A percentile compares a stretch with the other conserved stretches of the same genome.
These are phyloP conservation scores for Pentalonia nigronervosa DNA, from an alignment of 1,140 invertebrate species.

Conservation along the genomic window DNA sequence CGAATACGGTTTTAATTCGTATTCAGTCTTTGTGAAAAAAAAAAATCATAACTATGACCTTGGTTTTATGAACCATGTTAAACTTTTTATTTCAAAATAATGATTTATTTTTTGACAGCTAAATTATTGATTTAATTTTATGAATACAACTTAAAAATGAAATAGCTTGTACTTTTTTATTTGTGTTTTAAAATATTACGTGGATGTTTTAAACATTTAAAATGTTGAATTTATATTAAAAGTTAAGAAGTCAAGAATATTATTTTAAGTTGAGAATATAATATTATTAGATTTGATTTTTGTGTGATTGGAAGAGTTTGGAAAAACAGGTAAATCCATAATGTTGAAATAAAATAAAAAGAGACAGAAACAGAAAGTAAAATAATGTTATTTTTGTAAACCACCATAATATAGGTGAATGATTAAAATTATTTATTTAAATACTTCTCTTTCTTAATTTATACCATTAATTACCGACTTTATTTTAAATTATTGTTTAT, in stretches of 20 bases:
- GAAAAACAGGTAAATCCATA: not conserved
- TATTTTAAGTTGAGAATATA: not conserved
- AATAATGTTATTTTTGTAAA: not conserved
- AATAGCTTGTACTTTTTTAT: not conserved
- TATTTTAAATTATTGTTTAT: not conserved
- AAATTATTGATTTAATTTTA: constrained; percentile 20
- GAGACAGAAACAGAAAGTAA: not conserved
- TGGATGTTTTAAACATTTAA: not conserved
- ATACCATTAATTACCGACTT: not conserved
- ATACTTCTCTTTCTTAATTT: not conserved
- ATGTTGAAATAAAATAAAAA: not conserved
- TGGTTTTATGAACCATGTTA: not conserved
- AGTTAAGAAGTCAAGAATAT: not conserved
- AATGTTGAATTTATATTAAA: not conserved
- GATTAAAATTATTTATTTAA: not conserved
- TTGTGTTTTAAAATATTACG: not conserved
- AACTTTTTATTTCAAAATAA: not conserved
- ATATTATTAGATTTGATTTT: not conserved
- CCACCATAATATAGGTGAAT: not conserved
- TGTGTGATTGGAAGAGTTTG: not conserved
- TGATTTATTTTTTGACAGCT: not conserved
- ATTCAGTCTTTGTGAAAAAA: not conserved
- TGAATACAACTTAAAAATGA: not conserved
- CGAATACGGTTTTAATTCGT: not conserved
- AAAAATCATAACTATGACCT: not conserved